phyloP scores from a whole-genome alignment of 2,113 vertebrate genomes.

The Cepphus grylle region DNA sequence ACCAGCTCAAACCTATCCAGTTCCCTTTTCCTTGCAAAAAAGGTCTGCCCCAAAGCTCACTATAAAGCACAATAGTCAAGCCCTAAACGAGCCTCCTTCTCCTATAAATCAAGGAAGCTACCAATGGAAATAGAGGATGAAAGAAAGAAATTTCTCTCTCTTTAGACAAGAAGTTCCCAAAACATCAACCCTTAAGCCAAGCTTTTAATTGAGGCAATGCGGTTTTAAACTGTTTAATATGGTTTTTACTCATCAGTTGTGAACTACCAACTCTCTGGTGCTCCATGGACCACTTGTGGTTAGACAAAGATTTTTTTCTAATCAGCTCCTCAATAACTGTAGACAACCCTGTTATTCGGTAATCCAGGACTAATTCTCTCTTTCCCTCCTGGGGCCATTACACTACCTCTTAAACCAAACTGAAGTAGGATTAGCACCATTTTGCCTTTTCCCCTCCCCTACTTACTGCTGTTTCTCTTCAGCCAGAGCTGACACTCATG shows the following conservation, averaged over 20 bases:
- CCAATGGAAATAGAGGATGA: not conserved
- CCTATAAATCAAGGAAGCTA: slow-evolving; percentile 4
- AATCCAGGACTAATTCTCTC: slow-evolving; percentile 39
- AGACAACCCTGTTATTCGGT: slow-evolving; percentile 26
- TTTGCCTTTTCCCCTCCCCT: not conserved
- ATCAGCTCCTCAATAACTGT: slow-evolving; percentile 18
- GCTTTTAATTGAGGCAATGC: not conserved
- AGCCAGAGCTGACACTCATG: not conserved
- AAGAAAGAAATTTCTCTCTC: not conserved
- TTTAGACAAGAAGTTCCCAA: not conserved
- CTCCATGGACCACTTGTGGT: not conserved
- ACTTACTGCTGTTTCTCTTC: not conserved
- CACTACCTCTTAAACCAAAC: slow-evolving; percentile 1
- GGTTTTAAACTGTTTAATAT: not conserved
- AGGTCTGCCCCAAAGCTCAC: not conserved
- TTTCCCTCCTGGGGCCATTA: not conserved
- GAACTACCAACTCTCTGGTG: not conserved
- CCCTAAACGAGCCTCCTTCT: not conserved
- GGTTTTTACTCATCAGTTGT: not conserved
- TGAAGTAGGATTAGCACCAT: slow-evolving; percentile 29
- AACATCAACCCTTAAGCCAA: not conserved
- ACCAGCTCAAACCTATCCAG: not conserved
- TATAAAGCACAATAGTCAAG: not conserved
- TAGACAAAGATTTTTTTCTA: slow-evolving; percentile 19
- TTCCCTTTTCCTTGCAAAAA: not conserved